These are phyloP conservation scores for Panzeria rudis DNA, from an alignment of 2,888 invertebrate species.

Conservation along the genomic window DNA sequence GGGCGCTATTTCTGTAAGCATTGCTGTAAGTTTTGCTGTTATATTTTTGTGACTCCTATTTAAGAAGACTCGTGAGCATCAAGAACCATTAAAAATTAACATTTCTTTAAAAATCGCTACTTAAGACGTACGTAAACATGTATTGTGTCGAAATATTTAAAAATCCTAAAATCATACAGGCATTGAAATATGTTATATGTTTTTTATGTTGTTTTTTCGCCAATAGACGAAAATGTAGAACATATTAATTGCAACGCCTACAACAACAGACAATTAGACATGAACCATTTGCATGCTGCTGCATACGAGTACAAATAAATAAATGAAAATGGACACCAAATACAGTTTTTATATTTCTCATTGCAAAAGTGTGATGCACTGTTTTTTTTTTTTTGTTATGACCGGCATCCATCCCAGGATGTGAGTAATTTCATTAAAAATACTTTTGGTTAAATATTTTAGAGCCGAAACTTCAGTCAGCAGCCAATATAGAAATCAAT, in stretches of 20 bases:
- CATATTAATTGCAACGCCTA: slow-evolving; percentile 63
- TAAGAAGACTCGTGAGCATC: too few species aligned
- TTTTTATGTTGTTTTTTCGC: not conserved
- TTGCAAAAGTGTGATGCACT: not conserved
- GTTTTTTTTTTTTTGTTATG: not conserved
- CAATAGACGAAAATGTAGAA: slow-evolving; percentile 43
- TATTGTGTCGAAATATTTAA: too few species aligned
- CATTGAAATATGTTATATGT: not conserved
- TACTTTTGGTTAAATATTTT: not conserved
- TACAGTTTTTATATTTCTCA: not conserved
- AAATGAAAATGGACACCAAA: not conserved
- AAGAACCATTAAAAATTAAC: too few species aligned
- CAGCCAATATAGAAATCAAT: not conserved
- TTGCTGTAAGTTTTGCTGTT: too few species aligned
- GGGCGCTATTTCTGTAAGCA: too few species aligned
- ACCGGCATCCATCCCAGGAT: not conserved
- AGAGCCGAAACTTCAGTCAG: too few species aligned
- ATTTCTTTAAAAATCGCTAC: too few species aligned
- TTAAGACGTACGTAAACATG: too few species aligned
- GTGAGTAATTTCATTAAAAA: not conserved
- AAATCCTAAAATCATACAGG: not conserved
- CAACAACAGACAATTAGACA: slow-evolving; percentile 29
- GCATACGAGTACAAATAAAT: not conserved
- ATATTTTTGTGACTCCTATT: too few species aligned
- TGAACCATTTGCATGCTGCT: not conserved